A percentile compares a stretch with the other conserved stretches of the same genome.
Evolutionary conservation across 2,797 vertebrate species (phyloP).

Genomic region (Gadopsis bispinosus): DNA sequence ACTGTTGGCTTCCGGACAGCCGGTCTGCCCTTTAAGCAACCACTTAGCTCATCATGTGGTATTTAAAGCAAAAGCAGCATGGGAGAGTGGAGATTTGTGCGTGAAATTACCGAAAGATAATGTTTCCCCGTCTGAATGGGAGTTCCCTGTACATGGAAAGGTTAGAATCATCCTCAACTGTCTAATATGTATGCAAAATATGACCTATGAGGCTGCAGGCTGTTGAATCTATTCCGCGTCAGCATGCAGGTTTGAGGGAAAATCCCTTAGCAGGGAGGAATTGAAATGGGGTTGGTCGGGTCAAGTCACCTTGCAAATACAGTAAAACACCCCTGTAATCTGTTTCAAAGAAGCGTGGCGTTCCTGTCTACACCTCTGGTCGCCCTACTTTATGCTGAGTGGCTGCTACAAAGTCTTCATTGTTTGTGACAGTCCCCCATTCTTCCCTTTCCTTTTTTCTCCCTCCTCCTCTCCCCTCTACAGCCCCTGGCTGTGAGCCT

Average conservation of each 20-base stretch:
- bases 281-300: constrained; percentile 67
- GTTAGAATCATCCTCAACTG: constrained; percentile 79
- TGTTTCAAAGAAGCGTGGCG: constrained; percentile 48
- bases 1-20: constrained; percentile 45
- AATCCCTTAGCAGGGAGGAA: constrained; percentile 72
- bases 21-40: constrained; percentile 65
- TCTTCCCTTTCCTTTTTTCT: constrained; percentile 13
- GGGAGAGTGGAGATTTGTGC: constrained; percentile 55
- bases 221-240: constrained; percentile 74
- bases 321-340: constrained; percentile 70
- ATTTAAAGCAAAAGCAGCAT: constrained; percentile 62
- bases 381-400: constrained; percentile 33
- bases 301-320: constrained; percentile 69
- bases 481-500: constrained; percentile 52
- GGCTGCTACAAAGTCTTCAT: constrained; percentile 63
- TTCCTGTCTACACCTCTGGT: constrained; percentile 45
- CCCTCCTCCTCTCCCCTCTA: constrained; percentile 24
- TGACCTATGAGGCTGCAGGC: constrained; percentile 81
- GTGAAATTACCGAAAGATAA: constrained; percentile 76
- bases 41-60: constrained; percentile 69
- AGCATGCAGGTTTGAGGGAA: constrained; percentile 71
- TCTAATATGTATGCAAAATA: constrained; percentile 83
- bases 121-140: constrained; percentile 67
- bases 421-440: constrained; percentile 60
- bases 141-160: constrained; percentile 75